A percentile compares a stretch with the other conserved stretches of the same genome.
Conservation (phyloP, 2,888 invertebrate genomes). For the Sarcophaga carnaria region DNA sequence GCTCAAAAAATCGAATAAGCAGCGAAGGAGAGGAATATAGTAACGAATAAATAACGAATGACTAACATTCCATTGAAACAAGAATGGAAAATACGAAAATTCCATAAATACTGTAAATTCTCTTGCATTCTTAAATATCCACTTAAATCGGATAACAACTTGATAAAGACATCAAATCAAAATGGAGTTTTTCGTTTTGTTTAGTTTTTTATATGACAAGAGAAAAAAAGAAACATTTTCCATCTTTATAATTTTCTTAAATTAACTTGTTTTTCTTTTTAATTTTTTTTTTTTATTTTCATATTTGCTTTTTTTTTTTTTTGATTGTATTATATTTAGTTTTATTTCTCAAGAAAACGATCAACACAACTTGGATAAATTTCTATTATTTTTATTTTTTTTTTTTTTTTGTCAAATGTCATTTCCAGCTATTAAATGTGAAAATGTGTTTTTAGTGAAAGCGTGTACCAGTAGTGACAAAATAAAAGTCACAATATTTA, state of each 20-base stretch:
- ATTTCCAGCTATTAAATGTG: no score
- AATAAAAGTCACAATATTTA: no score
- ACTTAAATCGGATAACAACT: constrained; percentile 21
- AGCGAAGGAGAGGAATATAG: constrained; percentile 20
- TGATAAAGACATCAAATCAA: constrained; percentile 53
- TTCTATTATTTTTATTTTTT: no score
- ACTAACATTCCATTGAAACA: constrained; percentile 31
- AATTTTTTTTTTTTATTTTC: constrained; percentile 6
- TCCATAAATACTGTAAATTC: not conserved
- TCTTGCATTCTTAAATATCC: not conserved
- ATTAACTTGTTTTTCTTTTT: constrained; percentile 31
- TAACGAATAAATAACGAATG: constrained; percentile 3
- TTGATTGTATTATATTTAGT: constrained; percentile 1
- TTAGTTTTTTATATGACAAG: no score
- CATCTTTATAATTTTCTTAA: not conserved
- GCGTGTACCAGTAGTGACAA: no score
- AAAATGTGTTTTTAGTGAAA: no score
- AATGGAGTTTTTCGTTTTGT: no score
- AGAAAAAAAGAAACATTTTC: not conserved
- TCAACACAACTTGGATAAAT: no score
- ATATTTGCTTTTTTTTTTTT: not conserved
- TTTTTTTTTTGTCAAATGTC: no score
- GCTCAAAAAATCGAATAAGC: not conserved
- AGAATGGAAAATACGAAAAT: not conserved
- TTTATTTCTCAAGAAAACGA: not conserved